phyloP scores from a whole-genome alignment of 2,888 invertebrate species.

The Ichneumon xanthorius region DNA sequence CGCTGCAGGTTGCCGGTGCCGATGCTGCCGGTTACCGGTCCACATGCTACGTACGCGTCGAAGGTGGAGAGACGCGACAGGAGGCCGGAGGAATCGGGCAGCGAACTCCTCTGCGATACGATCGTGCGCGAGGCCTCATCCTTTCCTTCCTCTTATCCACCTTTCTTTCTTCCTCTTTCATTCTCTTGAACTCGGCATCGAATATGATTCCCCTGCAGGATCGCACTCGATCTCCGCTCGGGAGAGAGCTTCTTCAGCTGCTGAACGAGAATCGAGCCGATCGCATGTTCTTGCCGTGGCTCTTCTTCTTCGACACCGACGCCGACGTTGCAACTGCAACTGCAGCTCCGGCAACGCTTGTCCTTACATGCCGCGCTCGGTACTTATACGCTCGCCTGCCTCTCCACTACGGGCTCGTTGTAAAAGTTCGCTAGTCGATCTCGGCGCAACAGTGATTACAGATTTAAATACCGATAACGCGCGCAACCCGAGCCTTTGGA shows the following conservation, averaged over 20 bases:
- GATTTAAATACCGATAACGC: conserved; percentile 76
- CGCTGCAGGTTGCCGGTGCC: conserved; percentile 36
- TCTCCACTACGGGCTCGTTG: conserved; percentile 25
- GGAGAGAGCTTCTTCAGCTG: conserved; percentile 36
- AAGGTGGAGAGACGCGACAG: conserved; percentile 59
- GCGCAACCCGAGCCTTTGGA: conserved; percentile 63
- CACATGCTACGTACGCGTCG: conserved; percentile 30
- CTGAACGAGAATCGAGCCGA: conserved; percentile 51
- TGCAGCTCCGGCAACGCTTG: conserved; percentile 37
- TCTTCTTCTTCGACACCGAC: conserved; percentile 50
- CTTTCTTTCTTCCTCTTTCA: conserved; percentile 39
- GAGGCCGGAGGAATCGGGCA: conserved; percentile 55
- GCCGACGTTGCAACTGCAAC: conserved; percentile 52
- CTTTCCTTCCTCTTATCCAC: conserved; percentile 32
- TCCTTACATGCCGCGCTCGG: conserved; percentile 51
- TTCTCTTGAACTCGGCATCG: conserved; percentile 50
- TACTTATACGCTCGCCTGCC: conserved; percentile 44
- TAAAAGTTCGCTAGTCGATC: conserved; percentile 60
- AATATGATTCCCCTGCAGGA: conserved; percentile 48
- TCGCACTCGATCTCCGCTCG: conserved; percentile 44
- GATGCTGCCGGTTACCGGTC: conserved; percentile 56
- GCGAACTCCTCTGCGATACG: conserved; percentile 59
- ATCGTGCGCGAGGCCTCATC: conserved; percentile 48
- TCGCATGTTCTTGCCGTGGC: conserved; percentile 46
- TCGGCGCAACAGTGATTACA: conserved; percentile 73